Percentiles rank a stretch among this genome's conserved stretches.
Evolutionary conservation across 2,113 vertebrate species (phyloP).

Genomic region (Brachypteracias leptosomus): DNA sequence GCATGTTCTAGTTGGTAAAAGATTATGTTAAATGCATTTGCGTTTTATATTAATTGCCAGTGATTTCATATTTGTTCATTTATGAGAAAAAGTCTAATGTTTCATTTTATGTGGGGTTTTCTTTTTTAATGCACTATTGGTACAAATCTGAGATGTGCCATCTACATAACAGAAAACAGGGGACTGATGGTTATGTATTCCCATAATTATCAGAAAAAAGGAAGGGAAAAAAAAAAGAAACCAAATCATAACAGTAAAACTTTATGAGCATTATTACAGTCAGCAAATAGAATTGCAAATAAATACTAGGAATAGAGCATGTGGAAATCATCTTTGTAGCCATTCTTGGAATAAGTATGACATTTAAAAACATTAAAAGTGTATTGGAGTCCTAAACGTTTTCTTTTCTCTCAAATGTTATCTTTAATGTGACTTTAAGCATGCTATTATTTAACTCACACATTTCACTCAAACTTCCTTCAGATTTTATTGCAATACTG

Average conservation of each 20-base stretch:
- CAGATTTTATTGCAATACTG: background rate
- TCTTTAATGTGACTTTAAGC: background rate
- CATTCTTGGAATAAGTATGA: background rate
- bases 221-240: background rate
- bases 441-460: background rate
- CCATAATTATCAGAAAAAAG: background rate
- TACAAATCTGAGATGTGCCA: background rate
- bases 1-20: background rate
- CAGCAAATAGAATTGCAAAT: background rate
- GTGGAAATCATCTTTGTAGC: background rate
- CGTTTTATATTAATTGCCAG: background rate
- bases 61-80: background rate
- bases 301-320: background rate
- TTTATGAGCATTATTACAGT: background rate
- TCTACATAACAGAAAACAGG: background rate
- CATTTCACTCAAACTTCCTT: background rate
- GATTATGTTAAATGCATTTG: background rate
- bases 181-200: background rate
- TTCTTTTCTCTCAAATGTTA: background rate
- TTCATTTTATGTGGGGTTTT: background rate
- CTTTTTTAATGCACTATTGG: background rate
- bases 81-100: background rate
- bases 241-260: background rate
- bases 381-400: background rate
- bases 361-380: background rate